Conservation (phyloP, 2,888 invertebrate species). For the Gymnoscelis rufifasciata region DNA sequence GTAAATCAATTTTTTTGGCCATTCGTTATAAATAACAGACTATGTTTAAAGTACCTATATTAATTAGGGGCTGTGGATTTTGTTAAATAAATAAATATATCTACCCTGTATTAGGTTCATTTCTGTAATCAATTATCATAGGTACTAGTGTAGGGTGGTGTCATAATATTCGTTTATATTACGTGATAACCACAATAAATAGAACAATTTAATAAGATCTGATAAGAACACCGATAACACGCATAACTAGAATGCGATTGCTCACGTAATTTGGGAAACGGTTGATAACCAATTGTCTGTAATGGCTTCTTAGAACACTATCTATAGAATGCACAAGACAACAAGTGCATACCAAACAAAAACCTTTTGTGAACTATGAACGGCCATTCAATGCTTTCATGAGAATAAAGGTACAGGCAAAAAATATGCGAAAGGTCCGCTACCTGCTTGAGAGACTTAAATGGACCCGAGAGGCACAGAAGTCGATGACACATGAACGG, state of each 20-base stretch:
- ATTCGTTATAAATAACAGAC: no score
- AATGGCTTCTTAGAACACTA: slow-evolving; percentile 23
- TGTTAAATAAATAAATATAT: no score
- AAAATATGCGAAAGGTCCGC: slow-evolving; percentile 61
- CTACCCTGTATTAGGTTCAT: no score
- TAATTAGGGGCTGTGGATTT: no score
- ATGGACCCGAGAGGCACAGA: slow-evolving; percentile 38
- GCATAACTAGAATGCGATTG: slow-evolving; percentile 17
- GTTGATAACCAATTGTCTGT: slow-evolving; percentile 10
- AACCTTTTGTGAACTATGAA: slow-evolving; percentile 27
- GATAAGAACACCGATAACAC: slow-evolving; percentile 12
- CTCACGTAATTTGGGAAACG: slow-evolving; percentile 19
- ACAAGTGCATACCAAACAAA: slow-evolving; percentile 49
- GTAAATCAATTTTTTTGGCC: no score
- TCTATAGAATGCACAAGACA: slow-evolving; percentile 28
- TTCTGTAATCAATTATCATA: no score
- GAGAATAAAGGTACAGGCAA: slow-evolving; percentile 52
- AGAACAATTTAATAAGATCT: slow-evolving; percentile 6
- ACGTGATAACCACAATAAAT: neutral
- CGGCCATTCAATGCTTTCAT: slow-evolving; percentile 41
- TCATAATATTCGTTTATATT: neutral
- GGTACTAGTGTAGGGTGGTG: no score
- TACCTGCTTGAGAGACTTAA: slow-evolving; percentile 60
- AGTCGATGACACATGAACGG: slow-evolving; percentile 57
- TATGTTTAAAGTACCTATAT: no score